Percentiles rank a stretch among this genome's conserved stretches.
Conservation (phyloP, 2,888 invertebrate species). For the Phyllotreta striolata region DNA sequence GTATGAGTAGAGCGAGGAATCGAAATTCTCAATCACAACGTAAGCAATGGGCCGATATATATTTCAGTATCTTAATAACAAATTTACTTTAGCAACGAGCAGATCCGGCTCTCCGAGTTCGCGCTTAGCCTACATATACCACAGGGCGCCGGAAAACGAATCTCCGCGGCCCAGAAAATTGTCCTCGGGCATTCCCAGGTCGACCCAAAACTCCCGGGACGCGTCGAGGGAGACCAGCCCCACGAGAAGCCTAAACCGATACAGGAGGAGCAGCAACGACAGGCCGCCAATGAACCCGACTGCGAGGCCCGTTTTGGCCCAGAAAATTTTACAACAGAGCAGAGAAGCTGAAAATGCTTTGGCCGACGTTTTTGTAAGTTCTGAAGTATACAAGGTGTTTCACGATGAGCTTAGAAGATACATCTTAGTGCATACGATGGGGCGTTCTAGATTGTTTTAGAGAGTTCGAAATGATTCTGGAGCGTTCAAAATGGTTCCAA, state of each 20-base stretch:
- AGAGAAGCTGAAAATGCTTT: constrained; percentile 87
- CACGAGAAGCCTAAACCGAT: constrained; percentile 54
- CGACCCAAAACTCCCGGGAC: constrained; percentile 73
- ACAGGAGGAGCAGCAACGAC: constrained; percentile 60
- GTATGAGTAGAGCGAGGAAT: constrained; percentile 66
- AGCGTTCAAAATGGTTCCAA: no score
- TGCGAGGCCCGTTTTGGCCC: constrained; percentile 72
- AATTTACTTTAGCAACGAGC: constrained; percentile 76
- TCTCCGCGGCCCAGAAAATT: constrained; percentile 67
- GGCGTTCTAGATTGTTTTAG: no score
- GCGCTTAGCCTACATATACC: constrained; percentile 77
- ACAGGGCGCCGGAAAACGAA: constrained; percentile 62
- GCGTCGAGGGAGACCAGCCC: constrained; percentile 61
- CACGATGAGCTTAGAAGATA: no score
- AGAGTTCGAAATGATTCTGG: no score
- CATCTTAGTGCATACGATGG: no score
- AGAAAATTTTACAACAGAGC: constrained; percentile 84
- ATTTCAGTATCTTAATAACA: not conserved
- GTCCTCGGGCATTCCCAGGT: constrained; percentile 75
- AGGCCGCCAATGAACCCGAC: constrained; percentile 66
- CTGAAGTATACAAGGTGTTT: not conserved
- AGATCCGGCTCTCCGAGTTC: constrained; percentile 94
- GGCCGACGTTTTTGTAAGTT: constrained; percentile 72
- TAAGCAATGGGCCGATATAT: constrained; percentile 63
- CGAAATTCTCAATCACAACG: constrained; percentile 90